Base-by-base conservation (phyloP, 1,140 invertebrate species). In the Sesamia nonagrioides region DNA sequence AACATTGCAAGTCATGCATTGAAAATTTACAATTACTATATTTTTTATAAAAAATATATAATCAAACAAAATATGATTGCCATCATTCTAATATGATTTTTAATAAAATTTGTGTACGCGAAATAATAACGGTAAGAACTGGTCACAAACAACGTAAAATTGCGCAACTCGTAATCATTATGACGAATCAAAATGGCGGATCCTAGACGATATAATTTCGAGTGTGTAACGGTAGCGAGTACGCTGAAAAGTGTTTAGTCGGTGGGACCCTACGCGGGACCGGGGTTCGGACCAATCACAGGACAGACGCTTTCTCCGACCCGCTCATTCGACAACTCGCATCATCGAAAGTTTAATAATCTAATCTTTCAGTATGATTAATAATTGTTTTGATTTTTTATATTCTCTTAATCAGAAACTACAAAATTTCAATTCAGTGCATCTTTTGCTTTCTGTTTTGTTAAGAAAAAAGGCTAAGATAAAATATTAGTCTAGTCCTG, bases 151-250 rank as follows among this genome's bases (percentile, higher is more conserved):
- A 50, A 50, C 66, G 18, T 35, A 71, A 33, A 54, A 27, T 56
- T 56, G 50, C 21, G 37, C 72, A 52, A 60, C 18, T 78, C 50
- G 50, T 69, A 60, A 60, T 71, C 18, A 68, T 50, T 61, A 35
- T 63, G 45, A 63, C 56, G 40, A 80, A 61, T 77, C 79, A 80
- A 80, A 77, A 80, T 80, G 79, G 79, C 79, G 79, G 73, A 72
- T 76, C 33, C 35, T 75, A 75, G 78, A 52, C 61, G 72, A 73
- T 71, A 68, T 45, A 45, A 79, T 79, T 74, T 79, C 40, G 68
- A 48, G 45, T 78, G 68, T 66, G 21, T 68, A 74, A 74, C 78
- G 61, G 74, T 68, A 54, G 37, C 69, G 11, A 48, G 58, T 68
- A 71, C 48, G 54, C 42, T 52, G 61, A 72, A 80, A 77, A 72